Evolutionary conservation across 2,797 vertebrate species (phyloP), one percentile per base, ranked within the genome.

Genomic region (Phalanger gymnotis): DNA sequence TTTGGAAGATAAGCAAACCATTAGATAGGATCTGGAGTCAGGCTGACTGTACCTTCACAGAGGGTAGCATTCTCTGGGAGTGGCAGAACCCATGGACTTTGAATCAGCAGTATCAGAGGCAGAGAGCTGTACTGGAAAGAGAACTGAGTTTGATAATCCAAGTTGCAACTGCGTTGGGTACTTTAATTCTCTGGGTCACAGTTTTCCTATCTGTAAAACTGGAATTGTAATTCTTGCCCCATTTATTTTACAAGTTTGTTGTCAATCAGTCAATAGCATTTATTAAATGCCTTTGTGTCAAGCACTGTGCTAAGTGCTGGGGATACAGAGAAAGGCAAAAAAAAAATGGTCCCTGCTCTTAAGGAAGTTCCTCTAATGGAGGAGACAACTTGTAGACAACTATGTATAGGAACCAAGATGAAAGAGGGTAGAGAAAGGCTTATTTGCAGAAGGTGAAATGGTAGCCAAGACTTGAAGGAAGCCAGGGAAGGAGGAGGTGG

Each of bases 201-300:
- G 61, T 73, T 81, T 81, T 47, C n/a, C n/a, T n/a, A 81, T 81
- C 19, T 81, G 66, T 47, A 40, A 81, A 73, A 47, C 47, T n/a
- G 7, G n/a, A 81, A 25, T 81, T 81, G 22, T 40, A 40, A 81
- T 47, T 19, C 19, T 81, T 47, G n/a, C 16, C n/a, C 66, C 47
- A 40, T 47, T 40, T 81, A 40, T 7, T 2, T 73, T 40, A 40
- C n/a, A 47, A 81, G 66, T 40, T 81, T 81, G 66, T 40, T 40
- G n/a, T 40, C n/a, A 73, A 73, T 96, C 53, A 95, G 94, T 95
- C 90, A 54, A 91, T 96, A 55, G 90, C 81, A 40, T 73, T 90
- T 94, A 5, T 0, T 51, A n/a, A 87, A 40, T 40, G 19, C 12
- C 73, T 51, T n/a, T 90, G 2, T 96, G 54, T 56, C 16, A 81